Evolutionary conservation across 2,888 invertebrate genomes (phyloP).

Genomic region (Pollenia angustigena): DNA sequence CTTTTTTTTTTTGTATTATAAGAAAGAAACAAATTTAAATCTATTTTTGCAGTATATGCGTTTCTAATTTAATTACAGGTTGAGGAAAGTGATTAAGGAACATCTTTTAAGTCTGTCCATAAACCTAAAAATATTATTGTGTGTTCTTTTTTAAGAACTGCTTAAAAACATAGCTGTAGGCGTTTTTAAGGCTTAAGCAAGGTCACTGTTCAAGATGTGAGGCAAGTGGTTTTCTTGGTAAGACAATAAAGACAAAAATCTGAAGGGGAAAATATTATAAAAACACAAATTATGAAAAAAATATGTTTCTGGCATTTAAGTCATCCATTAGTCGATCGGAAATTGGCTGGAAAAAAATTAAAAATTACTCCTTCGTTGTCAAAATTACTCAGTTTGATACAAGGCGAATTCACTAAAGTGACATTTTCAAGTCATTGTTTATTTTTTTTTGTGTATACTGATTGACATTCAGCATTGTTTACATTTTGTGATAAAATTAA

Average conservation of each 20-base stretch:
- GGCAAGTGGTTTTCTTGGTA: constrained; percentile 64
- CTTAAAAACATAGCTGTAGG: constrained; percentile 43
- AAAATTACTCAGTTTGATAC: no score
- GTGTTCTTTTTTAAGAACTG: constrained; percentile 3
- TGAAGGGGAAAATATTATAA: neutral
- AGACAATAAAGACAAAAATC: neutral
- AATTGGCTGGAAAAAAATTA: no score
- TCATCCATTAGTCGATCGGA: no score
- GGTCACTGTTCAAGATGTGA: constrained; percentile 62
- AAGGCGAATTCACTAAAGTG: no score
- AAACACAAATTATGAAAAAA: no score
- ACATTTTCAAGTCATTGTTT: no score
- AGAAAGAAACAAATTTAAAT: constrained; percentile 13
- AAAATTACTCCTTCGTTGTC: no score
- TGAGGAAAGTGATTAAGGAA: constrained; percentile 56
- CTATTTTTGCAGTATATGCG: constrained; percentile 65
- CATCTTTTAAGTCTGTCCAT: constrained; percentile 48
- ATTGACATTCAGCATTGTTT: no score
- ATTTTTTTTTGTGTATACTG: no score
- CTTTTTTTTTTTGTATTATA: neutral
- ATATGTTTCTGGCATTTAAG: no score
- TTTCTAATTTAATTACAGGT: constrained; percentile 73
- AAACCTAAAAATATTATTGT: constrained; percentile 3
- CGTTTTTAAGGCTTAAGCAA: constrained; percentile 66
- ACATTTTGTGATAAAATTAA: no score